These are phyloP conservation scores for Epizoanthus stellaris DNA, from an alignment of 92 coral and sea anemone genomes.

Conservation along the genomic window DNA sequence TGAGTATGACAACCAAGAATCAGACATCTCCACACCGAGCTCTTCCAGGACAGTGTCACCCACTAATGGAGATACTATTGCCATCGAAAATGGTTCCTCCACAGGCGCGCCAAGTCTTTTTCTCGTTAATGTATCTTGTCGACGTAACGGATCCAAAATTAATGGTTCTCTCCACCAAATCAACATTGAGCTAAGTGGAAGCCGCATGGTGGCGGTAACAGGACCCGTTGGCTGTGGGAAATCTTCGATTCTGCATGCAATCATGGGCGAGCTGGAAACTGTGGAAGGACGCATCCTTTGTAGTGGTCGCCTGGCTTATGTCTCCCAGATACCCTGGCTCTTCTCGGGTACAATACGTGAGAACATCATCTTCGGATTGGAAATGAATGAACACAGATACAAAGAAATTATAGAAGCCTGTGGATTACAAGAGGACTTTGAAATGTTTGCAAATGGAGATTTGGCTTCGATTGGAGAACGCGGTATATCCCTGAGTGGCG, in stretches of 20 bases:
- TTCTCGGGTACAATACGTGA: constrained; percentile 49
- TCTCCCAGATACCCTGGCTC: constrained; percentile 47
- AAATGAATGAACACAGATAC: constrained; percentile 7
- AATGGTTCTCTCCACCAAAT: too few species aligned
- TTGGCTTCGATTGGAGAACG: constrained; percentile 40
- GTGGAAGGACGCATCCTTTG: constrained; percentile 9
- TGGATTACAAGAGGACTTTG: constrained; percentile 37
- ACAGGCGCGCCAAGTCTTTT: too few species aligned
- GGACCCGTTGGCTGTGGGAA: constrained; percentile 49
- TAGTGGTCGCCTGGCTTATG: constrained; percentile 7
- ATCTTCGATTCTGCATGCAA: constrained; percentile 30
- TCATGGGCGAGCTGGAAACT: constrained; percentile 39
- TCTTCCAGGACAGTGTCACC: too few species aligned
- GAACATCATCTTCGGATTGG: constrained; percentile 37
- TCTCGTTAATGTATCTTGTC: too few species aligned
- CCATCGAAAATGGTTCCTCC: too few species aligned
- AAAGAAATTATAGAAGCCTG: constrained; percentile 25
- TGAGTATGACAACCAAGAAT: too few species aligned
- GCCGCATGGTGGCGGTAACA: constrained; percentile 8
- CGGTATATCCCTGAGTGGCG: constrained; percentile 48
- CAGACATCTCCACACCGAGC: too few species aligned
- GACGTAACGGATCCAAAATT: too few species aligned
- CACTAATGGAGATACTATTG: too few species aligned
- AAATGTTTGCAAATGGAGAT: constrained; percentile 29
- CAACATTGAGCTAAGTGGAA: not conserved